Conservation (phyloP, 2,113 vertebrate species). For the Lamprotornis superbus region DNA sequence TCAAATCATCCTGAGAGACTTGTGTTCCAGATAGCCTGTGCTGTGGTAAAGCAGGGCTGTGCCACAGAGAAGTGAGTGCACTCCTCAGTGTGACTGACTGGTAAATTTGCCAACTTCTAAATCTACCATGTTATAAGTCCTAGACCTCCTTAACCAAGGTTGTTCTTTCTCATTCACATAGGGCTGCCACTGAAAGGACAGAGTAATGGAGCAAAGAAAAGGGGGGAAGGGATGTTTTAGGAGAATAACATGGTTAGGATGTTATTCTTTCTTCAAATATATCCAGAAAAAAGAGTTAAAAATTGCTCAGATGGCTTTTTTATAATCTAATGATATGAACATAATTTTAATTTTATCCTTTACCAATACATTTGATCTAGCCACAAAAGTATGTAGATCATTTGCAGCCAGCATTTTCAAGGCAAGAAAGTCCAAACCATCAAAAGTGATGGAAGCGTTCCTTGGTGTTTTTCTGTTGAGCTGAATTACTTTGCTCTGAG, state of each 20-base stretch:
- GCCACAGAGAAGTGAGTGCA: background rate
- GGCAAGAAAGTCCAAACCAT: background rate
- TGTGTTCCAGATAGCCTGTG: background rate
- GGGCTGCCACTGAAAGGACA: background rate
- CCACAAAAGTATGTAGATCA: background rate
- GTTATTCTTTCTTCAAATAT: background rate
- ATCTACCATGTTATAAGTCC: background rate
- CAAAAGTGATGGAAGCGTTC: background rate
- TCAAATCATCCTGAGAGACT: background rate
- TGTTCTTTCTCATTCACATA: background rate
- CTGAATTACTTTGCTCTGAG: background rate
- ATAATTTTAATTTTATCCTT: background rate
- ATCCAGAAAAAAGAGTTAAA: background rate
- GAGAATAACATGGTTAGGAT: background rate
- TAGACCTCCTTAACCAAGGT: background rate
- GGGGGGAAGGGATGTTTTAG: background rate
- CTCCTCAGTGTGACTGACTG: background rate
- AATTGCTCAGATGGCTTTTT: background rate
- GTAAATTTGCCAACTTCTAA: background rate
- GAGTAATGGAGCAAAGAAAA: background rate
- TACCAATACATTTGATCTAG: background rate
- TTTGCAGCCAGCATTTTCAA: background rate
- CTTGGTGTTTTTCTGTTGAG: background rate
- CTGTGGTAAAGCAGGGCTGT: background rate
- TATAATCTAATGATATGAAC: background rate